Percentiles rank a stretch among this genome's conserved stretches.
Conservation (phyloP, 1,140 invertebrate genomes). For the Watersipora subatra region DNA sequence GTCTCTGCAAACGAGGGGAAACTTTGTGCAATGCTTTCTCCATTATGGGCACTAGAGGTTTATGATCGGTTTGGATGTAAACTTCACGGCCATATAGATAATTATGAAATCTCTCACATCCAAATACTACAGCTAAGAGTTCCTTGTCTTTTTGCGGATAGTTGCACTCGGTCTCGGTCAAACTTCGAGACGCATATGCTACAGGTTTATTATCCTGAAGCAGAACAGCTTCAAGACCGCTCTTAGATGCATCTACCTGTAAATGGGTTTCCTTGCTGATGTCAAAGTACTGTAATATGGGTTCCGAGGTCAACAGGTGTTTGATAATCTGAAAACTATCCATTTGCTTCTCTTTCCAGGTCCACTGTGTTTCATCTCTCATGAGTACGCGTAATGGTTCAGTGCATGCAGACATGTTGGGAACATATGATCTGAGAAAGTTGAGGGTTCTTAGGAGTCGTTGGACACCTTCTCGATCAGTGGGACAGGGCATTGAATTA, state of each 20-base stretch:
- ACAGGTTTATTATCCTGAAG: slow-evolving; percentile 39
- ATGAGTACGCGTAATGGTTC: slow-evolving; percentile 28
- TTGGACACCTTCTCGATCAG: slow-evolving; percentile 12
- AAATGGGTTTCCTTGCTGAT: slow-evolving; percentile 13
- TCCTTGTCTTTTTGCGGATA: slow-evolving; percentile 44
- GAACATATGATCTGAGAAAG: slow-evolving; percentile 1
- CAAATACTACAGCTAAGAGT: slow-evolving; percentile 41
- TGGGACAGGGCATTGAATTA: slow-evolving; percentile 5
- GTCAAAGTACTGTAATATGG: slow-evolving; percentile 20
- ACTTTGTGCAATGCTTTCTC: slow-evolving; percentile 13
- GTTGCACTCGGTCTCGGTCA: slow-evolving; percentile 36
- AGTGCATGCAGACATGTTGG: neutral
- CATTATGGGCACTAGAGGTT: slow-evolving; percentile 14
- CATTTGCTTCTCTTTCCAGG: slow-evolving; percentile 11
- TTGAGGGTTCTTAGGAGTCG: slow-evolving; percentile 15
- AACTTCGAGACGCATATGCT: slow-evolving; percentile 36
- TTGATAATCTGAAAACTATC: slow-evolving; percentile 14
- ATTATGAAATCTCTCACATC: slow-evolving; percentile 26
- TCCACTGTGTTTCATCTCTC: slow-evolving; percentile 25
- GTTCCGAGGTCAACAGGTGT: slow-evolving; percentile 12
- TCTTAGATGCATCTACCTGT: slow-evolving; percentile 17
- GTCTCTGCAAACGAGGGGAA: slow-evolving; percentile 13
- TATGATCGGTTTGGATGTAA: slow-evolving; percentile 13
- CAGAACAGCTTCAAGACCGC: slow-evolving; percentile 36
- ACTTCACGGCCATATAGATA: slow-evolving; percentile 13